Base-by-base conservation (phyloP, 1,140 invertebrate genomes). In the Dendrolimus punctatus region DNA sequence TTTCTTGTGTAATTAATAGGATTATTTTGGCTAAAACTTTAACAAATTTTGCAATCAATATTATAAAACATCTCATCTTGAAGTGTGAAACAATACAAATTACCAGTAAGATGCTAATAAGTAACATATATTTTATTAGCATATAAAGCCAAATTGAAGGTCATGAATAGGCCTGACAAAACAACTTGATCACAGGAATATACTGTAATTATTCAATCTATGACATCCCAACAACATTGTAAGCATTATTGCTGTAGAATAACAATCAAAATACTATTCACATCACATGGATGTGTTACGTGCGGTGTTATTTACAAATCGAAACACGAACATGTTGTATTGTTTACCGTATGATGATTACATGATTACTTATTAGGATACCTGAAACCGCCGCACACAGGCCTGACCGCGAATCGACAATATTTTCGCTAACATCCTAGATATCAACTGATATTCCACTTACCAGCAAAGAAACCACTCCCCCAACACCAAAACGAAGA, bases 251-350 rank as follows among this genome's bases (percentile, higher is more conserved):
- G 4, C 39, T 9, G 23, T 23, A 23, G 23, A 23, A 23, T 23
- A 23, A 23, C 23, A 23, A 23, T 23, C 23, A 1, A 23, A 23
- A 23, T 23, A 23, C 23, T 23, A 23, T 23, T 23, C 23, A 23
- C 23, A 23, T 23, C 23, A 23, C 23, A 23, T 23, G 23, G 23
- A 23, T 23, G 3, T 38, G 7, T 8, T 39, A 38, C 7, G 38
- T n/a, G 23, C 42, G 40, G 50, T 51, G 49, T 66, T 76, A 73
- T 72, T 77, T 74, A 76, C 68, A 71, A 71, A 67, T 62, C 62
- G 51, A 49, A 60, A 57, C 69, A 68, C 66, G 65, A 74, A 73
- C 76, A 76, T 76, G 75, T 69, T 75, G 64, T 64, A 66, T 69
- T 63, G 68, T 71, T 73, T 73, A 73, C 71, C 50, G 58, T 50